Base-by-base conservation (phyloP, 2,113 vertebrate species). In the Tachysurus fulvidraco region DNA sequence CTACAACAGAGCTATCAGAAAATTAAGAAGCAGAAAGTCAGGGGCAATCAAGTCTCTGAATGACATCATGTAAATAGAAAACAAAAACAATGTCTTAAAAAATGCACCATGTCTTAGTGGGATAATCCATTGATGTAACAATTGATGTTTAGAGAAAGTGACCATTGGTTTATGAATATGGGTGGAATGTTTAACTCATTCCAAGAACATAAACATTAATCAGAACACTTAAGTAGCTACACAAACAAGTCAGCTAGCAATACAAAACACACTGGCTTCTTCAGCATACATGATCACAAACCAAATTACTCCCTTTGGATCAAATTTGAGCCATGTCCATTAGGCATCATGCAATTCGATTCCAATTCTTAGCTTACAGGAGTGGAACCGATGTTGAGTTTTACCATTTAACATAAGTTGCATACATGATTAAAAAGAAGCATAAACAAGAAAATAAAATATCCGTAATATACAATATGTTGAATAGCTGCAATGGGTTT, bases 11-110 rank as follows among this genome's bases (percentile, higher is more conserved):
- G 83, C 62, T 52, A 23, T 67, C 54, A 41, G 46, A 84, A 86
- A 87, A 86, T 88, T 92, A 86, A 85, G 74, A 92, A 88, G 77
- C 83, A 86, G 88, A 84, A 79, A 69, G 88, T 86, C 81, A 85
- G 62, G 67, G 76, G 84, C 80, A 86, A 88, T 60, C 57, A 36
- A 30, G 73, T 88, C 83, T 85, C 67, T 81, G 80, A 69, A 78
- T 62, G 23, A 83, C 73, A 88, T 82, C 79, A 60, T n/a, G 1
- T 85, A 74, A 5, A 78, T 77, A n/a, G n/a, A 60, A 88, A 81
- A 88, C 87, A 88, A 83, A 85, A 83, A 82, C 76, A 83, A 59
- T 25, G 81, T 41, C 23, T 74, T 52, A 30, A 44, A 52, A 67
- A 86, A 79, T 64, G 59, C 62, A 73, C 71, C 86, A 76, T 86